Percentiles rank a stretch among this genome's conserved stretches.
Conservation (phyloP, 1,140 invertebrate genomes). For the Neomicropteryx cornuta region DNA sequence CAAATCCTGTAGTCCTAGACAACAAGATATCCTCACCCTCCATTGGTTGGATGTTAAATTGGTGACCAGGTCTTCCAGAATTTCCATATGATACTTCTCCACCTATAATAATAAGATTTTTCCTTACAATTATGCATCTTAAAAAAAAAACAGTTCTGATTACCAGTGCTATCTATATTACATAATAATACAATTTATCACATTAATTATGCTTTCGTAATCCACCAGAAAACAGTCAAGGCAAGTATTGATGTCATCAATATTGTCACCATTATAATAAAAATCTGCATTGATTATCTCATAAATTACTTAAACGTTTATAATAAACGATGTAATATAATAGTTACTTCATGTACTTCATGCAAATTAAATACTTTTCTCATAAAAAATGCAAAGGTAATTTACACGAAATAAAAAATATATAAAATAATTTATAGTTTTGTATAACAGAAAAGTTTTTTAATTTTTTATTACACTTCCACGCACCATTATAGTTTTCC, state of each 20-base stretch:
- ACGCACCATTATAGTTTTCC: too few species aligned
- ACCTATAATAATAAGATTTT: constrained; percentile 42
- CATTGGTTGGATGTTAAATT: constrained; percentile 79
- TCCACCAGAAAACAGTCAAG: too few species aligned
- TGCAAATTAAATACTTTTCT: constrained; percentile 3
- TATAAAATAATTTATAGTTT: too few species aligned
- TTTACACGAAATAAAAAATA: too few species aligned
- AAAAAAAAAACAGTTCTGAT: constrained; percentile 8
- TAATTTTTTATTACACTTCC: too few species aligned
- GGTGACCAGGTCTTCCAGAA: constrained; percentile 64
- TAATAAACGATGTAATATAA: constrained; percentile 1
- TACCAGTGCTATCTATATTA: too few species aligned
- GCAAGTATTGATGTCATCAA: too few species aligned
- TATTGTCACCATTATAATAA: too few species aligned
- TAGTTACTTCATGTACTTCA: not conserved
- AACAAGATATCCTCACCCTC: constrained; percentile 84
- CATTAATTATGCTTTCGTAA: too few species aligned
- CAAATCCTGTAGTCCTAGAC: constrained; percentile 75
- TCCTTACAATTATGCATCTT: constrained; percentile 2
- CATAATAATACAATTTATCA: too few species aligned
- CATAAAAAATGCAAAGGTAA: constrained; percentile 9
- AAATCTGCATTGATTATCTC: too few species aligned
- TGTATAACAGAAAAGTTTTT: too few species aligned
- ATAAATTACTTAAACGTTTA: constrained; percentile 2
- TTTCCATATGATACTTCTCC: constrained; percentile 80